A percentile compares a stretch with the other conserved stretches of the same genome.
Evolutionary conservation across 2,113 vertebrate species (phyloP).

Genomic region (Setophaga petechia): DNA sequence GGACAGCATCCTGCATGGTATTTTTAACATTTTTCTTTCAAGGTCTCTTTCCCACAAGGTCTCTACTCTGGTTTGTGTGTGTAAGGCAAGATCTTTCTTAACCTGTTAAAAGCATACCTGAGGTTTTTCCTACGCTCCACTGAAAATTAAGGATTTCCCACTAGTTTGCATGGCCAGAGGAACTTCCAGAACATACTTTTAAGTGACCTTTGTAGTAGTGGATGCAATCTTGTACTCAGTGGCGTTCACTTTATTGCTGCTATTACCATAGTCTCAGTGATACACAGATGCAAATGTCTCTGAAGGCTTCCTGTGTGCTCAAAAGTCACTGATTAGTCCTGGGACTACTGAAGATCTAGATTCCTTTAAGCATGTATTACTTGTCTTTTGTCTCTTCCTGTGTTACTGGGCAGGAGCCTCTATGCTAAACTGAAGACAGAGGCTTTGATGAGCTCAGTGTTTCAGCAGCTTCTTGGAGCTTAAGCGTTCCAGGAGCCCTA

Average conservation of each 20-base stretch:
- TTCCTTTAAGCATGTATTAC: background rate
- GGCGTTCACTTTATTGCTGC: background rate
- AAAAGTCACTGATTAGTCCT: background rate
- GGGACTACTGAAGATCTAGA: background rate
- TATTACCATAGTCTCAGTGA: background rate
- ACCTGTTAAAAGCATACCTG: background rate
- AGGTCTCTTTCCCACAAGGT: background rate
- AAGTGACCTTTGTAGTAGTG: background rate
- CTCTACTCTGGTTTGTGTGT: too few species aligned
- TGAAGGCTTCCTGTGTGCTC: background rate
- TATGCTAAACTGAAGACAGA: background rate
- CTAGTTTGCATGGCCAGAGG: background rate
- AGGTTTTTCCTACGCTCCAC: background rate
- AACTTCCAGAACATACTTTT: background rate
- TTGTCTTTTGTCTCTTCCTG: background rate
- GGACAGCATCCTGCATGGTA: background rate
- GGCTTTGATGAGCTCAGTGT: background rate
- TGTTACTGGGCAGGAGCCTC: background rate
- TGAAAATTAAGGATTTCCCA: background rate
- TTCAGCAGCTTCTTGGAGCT: background rate
- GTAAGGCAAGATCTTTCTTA: background rate
- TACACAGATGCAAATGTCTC: background rate
- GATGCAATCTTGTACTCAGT: background rate
- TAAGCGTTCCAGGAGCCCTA: background rate
- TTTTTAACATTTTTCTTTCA: background rate